phyloP scores from a whole-genome alignment of 2,797 vertebrate species.

The Argyrosomus regius region DNA sequence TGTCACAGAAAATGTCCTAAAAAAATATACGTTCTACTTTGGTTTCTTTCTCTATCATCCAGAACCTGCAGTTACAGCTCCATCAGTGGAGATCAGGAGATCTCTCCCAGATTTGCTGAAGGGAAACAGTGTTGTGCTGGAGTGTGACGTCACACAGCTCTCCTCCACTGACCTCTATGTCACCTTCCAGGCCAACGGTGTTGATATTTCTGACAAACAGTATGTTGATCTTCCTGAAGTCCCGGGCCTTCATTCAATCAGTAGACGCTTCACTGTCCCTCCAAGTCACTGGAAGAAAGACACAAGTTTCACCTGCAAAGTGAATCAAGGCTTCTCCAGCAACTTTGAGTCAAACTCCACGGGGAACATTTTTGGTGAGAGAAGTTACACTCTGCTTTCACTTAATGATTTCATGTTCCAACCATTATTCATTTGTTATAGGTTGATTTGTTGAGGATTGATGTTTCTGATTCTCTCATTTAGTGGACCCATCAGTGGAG shows the following conservation, averaged over 20 bases:
- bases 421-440: too few relatives aligned
- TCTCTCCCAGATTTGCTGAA: conserved; percentile 29
- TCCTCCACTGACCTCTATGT: conserved; percentile 63
- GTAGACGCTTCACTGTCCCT: conserved; percentile 45
- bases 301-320: too few relatives aligned
- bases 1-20: background rate
- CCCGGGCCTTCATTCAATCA: conserved; percentile 54
- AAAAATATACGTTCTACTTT: too few relatives aligned
- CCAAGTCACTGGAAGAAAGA: rapidly evolving
- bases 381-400: too few relatives aligned
- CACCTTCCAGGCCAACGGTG: conserved; percentile 56
- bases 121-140: conserved; percentile 44
- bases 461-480: too few relatives aligned
- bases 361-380: too few relatives aligned
- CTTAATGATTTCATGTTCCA: too few relatives aligned
- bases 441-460: too few relatives aligned
- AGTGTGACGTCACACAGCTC: conserved; percentile 1
- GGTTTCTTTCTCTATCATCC: conserved; percentile 2
- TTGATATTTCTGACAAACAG: background rate
- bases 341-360: too few relatives aligned
- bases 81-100: conserved; percentile 64
- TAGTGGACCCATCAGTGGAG: too few relatives aligned
- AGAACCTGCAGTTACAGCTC: conserved; percentile 28
- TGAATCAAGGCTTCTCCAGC: too few relatives aligned
- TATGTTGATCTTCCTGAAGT: conserved; percentile 55